A percentile compares a stretch with the other conserved stretches of the same genome.
phyloP scores from a whole-genome alignment of 1,140 invertebrate species.

The Aphelinus atriplicis region DNA sequence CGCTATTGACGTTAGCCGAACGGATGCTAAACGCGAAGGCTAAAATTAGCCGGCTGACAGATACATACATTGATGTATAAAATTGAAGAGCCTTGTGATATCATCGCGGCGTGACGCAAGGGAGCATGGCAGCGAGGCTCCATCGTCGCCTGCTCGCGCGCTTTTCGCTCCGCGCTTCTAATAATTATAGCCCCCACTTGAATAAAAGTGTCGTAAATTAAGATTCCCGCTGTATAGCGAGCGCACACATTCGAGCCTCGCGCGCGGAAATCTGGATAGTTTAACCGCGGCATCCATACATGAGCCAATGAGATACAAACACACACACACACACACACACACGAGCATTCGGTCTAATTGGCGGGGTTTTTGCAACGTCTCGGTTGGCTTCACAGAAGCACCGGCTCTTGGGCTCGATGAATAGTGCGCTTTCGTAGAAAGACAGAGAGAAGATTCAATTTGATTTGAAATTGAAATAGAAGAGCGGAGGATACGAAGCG shows the following conservation, averaged over 20 bases:
- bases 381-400: no score
- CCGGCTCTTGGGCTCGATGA: neutral
- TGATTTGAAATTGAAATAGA: no score
- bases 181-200: constrained; percentile 15
- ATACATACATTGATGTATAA: no score
- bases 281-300: neutral
- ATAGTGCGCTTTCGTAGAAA: constrained; percentile 2
- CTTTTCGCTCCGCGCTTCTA: neutral
- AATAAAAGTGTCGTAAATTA: constrained; percentile 21
- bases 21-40: no score
- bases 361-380: neutral
- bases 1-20: no score
- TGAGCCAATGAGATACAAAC: no score
- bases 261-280: constrained; percentile 16
- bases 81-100: no score
- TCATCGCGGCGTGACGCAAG: neutral
- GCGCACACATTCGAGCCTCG: neutral
- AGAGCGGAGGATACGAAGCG: no score
- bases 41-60: no score
- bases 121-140: neutral
- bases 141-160: neutral
- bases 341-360: neutral
- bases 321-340: no score
- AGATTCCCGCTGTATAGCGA: neutral
- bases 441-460: neutral